Base-by-base conservation (phyloP, 2,888 invertebrate species). In the Oxystoma pomonae region DNA sequence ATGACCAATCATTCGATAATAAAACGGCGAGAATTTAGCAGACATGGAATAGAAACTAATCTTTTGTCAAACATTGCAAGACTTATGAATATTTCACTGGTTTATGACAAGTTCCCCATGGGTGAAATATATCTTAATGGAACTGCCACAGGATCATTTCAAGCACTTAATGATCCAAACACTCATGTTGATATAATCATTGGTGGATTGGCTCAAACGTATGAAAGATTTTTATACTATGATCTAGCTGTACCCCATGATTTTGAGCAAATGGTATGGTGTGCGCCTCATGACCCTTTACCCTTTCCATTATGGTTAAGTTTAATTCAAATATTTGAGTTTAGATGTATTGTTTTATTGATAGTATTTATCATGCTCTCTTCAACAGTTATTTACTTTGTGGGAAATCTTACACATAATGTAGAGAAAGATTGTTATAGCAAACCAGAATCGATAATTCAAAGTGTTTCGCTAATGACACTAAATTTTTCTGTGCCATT, bases 231-330 rank as follows among this genome's bases (percentile, higher is more conserved):
- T 50, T 52, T 64, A 16, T 67, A 67, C 62, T 74, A 79, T 51
- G 79, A 79, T 61, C 64, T 71, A 12, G 75, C 75, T 16, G 60
- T 70, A 2, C 71, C 77, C 1, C 77, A 77, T 64, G 67, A 73
- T 18, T 74, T 75, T 57, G 78, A 79, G 64, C 71, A 73, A 2
- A 65, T 78, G 2, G 68, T 74, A 0, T 78, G 77, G 75, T 76
- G 78, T 51, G 77, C 77, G 1, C 76, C 79, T 0, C 76, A 77
- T 61, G 74, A 76, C 1, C 70, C 72, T 12, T 56, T 70, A 5
- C 55, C 65, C 16, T 20, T 66, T 5, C 12, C 19, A 16, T 35
- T 56, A 20, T n/a, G 67, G 17, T 16, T 62, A 18, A 53, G 59
- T 17, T 51, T 68, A 16, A 16, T 49, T 1, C 18, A 53, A 18